phyloP scores from a whole-genome alignment of 2,797 vertebrate genomes.

The Dermochelys coriacea region DNA sequence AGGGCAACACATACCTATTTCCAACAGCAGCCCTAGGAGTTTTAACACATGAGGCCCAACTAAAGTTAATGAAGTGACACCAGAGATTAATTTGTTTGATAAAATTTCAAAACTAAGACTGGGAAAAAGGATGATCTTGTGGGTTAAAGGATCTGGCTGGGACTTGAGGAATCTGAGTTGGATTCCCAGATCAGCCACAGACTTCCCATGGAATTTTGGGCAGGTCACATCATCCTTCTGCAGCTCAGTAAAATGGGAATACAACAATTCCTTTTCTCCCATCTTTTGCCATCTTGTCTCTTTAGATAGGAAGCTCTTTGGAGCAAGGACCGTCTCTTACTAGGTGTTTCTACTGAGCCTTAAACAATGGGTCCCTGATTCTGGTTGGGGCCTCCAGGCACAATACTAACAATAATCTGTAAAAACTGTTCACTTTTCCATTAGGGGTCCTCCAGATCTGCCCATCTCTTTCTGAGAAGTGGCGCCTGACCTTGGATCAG shows the following conservation, averaged over 20 bases:
- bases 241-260: not conserved
- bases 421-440: not conserved
- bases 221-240: not conserved
- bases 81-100: not conserved
- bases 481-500: conserved; percentile 1
- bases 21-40: not conserved
- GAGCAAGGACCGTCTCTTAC: not conserved
- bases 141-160: not conserved
- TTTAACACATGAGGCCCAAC: not conserved
- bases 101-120: not conserved
- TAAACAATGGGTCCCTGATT: not conserved
- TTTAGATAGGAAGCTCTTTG: not conserved
- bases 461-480: conserved; percentile 31
- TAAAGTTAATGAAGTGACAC: not conserved
- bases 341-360: not conserved
- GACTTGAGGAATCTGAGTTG: not conserved
- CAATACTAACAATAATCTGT: not conserved
- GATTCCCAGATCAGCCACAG: not conserved
- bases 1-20: not conserved
- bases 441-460: not conserved
- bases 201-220: not conserved
- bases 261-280: not conserved
- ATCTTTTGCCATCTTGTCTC: not conserved
- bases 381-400: not conserved
- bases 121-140: not conserved